phyloP scores from a whole-genome alignment of 2,888 invertebrate species.

The Diadegma fenestrale region DNA sequence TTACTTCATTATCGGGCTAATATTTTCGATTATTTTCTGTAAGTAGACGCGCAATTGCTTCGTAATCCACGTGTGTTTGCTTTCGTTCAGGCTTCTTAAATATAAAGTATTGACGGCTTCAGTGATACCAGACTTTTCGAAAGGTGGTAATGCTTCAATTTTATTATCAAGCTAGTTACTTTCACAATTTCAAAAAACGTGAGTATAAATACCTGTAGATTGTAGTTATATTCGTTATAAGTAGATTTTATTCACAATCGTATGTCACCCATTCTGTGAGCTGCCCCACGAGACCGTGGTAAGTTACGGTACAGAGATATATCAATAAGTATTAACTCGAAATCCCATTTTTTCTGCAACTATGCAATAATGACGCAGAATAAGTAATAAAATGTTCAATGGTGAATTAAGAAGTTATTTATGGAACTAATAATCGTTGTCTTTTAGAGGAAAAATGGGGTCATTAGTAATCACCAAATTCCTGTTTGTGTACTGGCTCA shows the following conservation, averaged over 20 bases:
- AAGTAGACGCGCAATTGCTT: background rate
- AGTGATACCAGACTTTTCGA: background rate
- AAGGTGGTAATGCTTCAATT: background rate
- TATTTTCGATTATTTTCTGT: background rate
- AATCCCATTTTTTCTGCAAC: background rate
- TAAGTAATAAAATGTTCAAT: background rate
- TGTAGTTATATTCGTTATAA: background rate
- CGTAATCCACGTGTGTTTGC: background rate
- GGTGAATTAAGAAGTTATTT: background rate
- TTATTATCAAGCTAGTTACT: background rate
- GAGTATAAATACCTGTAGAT: conserved; percentile 2
- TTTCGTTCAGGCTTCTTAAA: background rate
- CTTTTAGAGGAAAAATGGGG: background rate
- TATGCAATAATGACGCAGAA: background rate
- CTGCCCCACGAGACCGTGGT: background rate
- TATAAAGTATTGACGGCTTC: background rate
- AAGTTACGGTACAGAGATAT: background rate
- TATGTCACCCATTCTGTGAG: background rate
- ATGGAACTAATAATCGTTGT: background rate
- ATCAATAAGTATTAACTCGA: background rate
- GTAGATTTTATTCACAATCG: background rate
- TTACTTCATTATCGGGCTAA: background rate
- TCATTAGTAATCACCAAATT: background rate
- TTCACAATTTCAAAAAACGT: background rate
- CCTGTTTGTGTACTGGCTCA: background rate